Conservation (phyloP, 2,888 invertebrate genomes). For the Epinotia nisella region DNA sequence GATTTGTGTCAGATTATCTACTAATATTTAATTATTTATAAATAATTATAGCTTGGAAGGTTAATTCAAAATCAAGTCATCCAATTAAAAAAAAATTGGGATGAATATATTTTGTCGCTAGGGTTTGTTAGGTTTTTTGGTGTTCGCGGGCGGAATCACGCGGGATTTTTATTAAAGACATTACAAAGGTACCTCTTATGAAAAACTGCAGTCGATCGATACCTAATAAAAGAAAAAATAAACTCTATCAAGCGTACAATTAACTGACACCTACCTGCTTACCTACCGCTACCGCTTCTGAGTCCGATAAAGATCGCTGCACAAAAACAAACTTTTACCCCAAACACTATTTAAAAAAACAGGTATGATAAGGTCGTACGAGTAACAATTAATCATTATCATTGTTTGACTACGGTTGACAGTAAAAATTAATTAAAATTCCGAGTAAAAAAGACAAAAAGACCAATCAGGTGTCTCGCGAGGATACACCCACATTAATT, state of each 20-base stretch:
- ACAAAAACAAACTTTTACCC: constrained; percentile 40
- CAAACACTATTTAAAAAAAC: constrained; percentile 36
- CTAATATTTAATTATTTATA: no score
- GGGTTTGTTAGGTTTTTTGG: no score
- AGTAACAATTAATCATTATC: constrained; percentile 78
- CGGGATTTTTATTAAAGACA: no score
- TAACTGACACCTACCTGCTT: constrained; percentile 37
- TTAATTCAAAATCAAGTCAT: no score
- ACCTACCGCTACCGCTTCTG: constrained; percentile 30
- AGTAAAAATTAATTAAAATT: constrained; percentile 83
- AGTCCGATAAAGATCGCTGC: constrained; percentile 32
- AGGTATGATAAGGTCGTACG: constrained; percentile 45
- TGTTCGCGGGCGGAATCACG: no score
- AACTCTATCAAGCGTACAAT: constrained; percentile 17
- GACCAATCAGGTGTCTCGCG: constrained; percentile 75
- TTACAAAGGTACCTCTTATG: no score
- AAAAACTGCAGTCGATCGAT: no score
- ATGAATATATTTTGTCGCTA: no score
- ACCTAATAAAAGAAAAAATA: neutral
- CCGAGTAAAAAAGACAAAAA: constrained; percentile 76
- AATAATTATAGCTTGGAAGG: no score
- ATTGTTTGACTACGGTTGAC: constrained; percentile 79
- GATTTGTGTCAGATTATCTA: no score
- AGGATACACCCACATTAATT: constrained; percentile 77
- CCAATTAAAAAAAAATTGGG: no score